Percentiles rank a stretch among this genome's conserved stretches.
Evolutionary conservation across 2,113 vertebrate species (phyloP).

Genomic region (Corydoras sp.): DNA sequence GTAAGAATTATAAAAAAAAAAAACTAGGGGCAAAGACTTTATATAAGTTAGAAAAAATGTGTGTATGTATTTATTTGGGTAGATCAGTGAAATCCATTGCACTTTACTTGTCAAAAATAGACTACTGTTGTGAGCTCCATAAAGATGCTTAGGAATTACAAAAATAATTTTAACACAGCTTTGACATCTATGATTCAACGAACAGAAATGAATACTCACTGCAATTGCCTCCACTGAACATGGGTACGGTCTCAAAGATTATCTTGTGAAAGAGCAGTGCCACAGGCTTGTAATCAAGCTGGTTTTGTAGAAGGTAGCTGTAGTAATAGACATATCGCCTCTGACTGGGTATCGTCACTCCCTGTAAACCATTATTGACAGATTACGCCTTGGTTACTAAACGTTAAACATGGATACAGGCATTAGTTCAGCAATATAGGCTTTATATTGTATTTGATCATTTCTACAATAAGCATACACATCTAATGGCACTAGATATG

Average conservation of each 20-base stretch:
- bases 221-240: slow-evolving; percentile 95
- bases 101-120: no score
- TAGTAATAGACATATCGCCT: slow-evolving; percentile 95
- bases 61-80: no score
- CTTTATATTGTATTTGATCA: no score
- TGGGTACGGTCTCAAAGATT: slow-evolving; percentile 96
- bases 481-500: no score
- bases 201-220: slow-evolving; percentile 69
- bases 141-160: background rate
- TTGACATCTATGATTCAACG: background rate
- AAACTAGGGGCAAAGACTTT: no score
- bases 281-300: slow-evolving; percentile 91
- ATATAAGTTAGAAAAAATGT: no score
- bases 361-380: slow-evolving; percentile 61
- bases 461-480: no score
- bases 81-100: no score
- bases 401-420: no score
- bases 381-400: background rate
- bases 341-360: slow-evolving; percentile 97
- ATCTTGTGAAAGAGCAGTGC: slow-evolving; percentile 97
- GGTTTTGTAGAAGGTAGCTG: slow-evolving; percentile 93
- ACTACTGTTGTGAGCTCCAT: background rate
- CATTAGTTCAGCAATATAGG: no score
- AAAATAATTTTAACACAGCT: background rate
- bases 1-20: no score